A percentile compares a stretch with the other conserved stretches of the same genome.
phyloP scores from a whole-genome alignment of 2,113 vertebrate species.

The Poecile atricapillus region DNA sequence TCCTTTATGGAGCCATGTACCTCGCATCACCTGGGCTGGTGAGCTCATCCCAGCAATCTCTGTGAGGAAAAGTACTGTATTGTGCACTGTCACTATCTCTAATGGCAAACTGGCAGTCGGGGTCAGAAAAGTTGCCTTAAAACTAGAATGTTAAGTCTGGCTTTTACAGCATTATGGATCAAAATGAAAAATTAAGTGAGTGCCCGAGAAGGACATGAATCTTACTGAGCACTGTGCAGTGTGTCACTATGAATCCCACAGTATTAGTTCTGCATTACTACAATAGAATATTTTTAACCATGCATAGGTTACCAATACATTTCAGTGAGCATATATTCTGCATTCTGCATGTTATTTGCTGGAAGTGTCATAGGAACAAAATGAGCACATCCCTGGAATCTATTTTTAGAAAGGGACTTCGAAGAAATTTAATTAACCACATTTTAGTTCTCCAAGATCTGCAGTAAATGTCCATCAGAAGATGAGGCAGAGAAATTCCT shows the following conservation, averaged over 20 bases:
- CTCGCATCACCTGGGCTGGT: not conserved
- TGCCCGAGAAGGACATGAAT: not conserved
- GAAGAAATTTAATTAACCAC: not conserved
- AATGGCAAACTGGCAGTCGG: not conserved
- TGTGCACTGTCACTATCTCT: not conserved
- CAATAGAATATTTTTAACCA: not conserved
- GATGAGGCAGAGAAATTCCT: not conserved
- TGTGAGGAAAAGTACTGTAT: not conserved
- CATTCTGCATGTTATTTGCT: not conserved
- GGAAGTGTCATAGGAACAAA: not conserved
- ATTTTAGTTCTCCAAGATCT: not conserved
- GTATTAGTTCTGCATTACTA: conserved; percentile 6
- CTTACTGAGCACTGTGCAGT: conserved; percentile 9
- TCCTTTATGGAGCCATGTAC: not conserved
- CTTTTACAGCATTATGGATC: not conserved
- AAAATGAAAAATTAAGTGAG: conserved; percentile 15
- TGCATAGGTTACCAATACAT: not conserved
- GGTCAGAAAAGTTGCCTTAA: not conserved
- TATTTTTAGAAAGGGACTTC: not conserved
- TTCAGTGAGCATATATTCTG: not conserved
- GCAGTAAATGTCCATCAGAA: not conserved
- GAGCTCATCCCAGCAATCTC: not conserved
- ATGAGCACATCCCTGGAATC: not conserved
- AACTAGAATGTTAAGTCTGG: not conserved
- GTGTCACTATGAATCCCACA: conserved; percentile 14